Conservation (phyloP, 2,797 vertebrate genomes). For the Sebastes itinus region DNA sequence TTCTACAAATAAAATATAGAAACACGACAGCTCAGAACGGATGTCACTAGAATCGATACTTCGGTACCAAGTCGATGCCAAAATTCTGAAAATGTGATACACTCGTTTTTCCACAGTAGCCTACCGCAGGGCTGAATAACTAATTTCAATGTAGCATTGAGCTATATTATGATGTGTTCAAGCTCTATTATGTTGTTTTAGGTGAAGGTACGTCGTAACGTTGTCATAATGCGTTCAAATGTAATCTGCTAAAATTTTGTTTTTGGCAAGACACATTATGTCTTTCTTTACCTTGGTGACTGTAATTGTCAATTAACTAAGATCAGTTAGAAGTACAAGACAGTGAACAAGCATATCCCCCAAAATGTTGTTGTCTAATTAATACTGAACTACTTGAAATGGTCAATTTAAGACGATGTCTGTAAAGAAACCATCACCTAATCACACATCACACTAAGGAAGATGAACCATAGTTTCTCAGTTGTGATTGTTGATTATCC, state of each 20-base stretch:
- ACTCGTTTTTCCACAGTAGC: no score
- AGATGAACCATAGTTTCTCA: constrained; percentile 30
- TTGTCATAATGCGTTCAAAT: no score
- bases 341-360: constrained; percentile 9
- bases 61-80: no score
- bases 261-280: not conserved
- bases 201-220: no score
- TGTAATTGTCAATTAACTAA: not conserved
- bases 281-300: not conserved
- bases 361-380: not conserved
- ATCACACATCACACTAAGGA: constrained; percentile 80
- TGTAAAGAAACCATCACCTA: constrained; percentile 88
- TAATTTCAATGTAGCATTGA: no score
- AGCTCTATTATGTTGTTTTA: no score
- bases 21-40: not conserved
- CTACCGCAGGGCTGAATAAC: no score
- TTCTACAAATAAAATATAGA: not conserved
- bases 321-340: not conserved
- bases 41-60: no score
- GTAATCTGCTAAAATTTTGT: no score
- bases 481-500: constrained; percentile 17
- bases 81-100: no score
- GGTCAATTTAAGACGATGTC: constrained; percentile 81
- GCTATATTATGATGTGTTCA: no score
- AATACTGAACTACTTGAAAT: not conserved